phyloP scores from a whole-genome alignment of 2,113 vertebrate genomes.

The Crotalus horridus region DNA sequence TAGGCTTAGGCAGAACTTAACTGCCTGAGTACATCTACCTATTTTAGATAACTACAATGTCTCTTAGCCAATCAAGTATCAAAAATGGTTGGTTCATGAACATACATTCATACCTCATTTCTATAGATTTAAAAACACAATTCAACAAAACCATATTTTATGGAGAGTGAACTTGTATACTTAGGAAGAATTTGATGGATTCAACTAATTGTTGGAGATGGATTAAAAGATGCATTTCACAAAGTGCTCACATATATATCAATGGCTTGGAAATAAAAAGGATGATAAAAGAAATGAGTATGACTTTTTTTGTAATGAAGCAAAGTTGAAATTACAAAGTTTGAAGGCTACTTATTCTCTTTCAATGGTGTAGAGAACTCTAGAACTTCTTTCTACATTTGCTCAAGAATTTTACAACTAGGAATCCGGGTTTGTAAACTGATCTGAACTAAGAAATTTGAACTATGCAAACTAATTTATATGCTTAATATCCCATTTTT shows the following conservation, averaged over 20 bases:
- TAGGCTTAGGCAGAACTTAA: not conserved
- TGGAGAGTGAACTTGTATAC: not conserved
- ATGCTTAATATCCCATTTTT: not conserved
- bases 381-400: not conserved
- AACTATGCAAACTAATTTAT: not conserved
- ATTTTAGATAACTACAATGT: not conserved
- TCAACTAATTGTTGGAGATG: not conserved
- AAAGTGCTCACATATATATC: not conserved
- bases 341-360: not conserved
- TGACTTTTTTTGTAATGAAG: not conserved
- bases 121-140: not conserved
- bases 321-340: not conserved
- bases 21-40: not conserved
- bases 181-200: not conserved
- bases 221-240: not conserved
- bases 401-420: not conserved
- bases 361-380: not conserved
- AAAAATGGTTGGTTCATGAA: not conserved
- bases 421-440: not conserved
- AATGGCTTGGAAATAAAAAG: not conserved
- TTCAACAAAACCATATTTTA: not conserved
- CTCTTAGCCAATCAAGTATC: not conserved
- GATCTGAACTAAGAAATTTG: not conserved
- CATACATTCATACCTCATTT: not conserved
- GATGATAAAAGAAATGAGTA: not conserved